A percentile compares a stretch with the other conserved stretches of the same genome.
Evolutionary conservation across 2,888 invertebrate genomes (phyloP).

Genomic region (Cephus nigrinus): DNA sequence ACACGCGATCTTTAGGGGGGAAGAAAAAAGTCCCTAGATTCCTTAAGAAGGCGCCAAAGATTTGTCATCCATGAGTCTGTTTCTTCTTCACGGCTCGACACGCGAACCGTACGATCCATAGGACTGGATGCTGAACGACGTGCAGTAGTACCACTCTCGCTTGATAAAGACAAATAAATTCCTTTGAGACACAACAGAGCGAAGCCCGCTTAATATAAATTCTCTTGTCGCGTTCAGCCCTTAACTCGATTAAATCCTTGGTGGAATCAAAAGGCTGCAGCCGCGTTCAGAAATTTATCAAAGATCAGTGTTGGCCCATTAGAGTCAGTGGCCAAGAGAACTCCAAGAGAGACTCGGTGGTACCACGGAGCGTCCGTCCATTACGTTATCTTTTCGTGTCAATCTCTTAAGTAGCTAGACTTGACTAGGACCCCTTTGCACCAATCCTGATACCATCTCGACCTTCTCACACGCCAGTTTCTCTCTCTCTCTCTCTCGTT

Average conservation of each 20-base stretch:
- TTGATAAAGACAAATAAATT: too few relatives aligned
- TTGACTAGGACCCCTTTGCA: conserved; percentile 42
- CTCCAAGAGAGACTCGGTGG: conserved; percentile 16
- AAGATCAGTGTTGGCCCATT: conserved; percentile 51
- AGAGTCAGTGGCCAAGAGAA: conserved; percentile 38
- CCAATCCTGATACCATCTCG: conserved; percentile 33
- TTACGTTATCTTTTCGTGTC: conserved; percentile 64
- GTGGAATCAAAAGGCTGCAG: conserved; percentile 30
- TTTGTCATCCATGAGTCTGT: too few relatives aligned
- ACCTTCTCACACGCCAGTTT: conserved; percentile 16
- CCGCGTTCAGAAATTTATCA: conserved; percentile 46
- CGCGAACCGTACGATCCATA: too few relatives aligned
- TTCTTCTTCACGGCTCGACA: too few relatives aligned
- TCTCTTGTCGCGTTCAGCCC: background rate
- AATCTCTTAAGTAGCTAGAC: conserved; percentile 65
- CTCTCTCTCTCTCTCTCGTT: background rate
- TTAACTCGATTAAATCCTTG: conserved; percentile 33
- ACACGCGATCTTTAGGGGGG: too few relatives aligned
- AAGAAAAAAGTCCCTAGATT: too few relatives aligned
- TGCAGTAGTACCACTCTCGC: too few relatives aligned
- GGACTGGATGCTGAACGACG: too few relatives aligned
- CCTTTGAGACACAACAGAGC: too few relatives aligned
- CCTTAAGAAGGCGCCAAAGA: too few relatives aligned
- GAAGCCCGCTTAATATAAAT: too few relatives aligned
- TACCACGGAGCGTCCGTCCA: conserved; percentile 46